Base-by-base conservation (phyloP, 2,113 vertebrate species). In the Cariama cristata region DNA sequence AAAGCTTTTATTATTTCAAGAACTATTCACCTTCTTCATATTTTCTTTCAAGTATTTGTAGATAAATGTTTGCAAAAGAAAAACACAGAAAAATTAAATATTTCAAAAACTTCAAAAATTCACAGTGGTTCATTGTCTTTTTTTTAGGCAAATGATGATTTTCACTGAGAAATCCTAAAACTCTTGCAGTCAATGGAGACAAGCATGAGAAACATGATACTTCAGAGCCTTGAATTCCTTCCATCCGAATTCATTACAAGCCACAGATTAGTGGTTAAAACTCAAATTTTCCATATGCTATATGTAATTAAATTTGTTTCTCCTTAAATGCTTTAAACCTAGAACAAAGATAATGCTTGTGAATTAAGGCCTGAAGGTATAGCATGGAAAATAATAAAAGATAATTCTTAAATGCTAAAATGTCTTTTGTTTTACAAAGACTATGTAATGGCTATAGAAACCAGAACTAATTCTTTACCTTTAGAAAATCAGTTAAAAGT, bases 241-340 rank as follows among this genome's bases (percentile, higher is more conserved):
- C 95, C 83, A 68, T 60, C 72, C 83, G 86, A 92, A 93, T 92
- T 79, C 76, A 87, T 83, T 88, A 45, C 56, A 84, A 97, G 42
- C 77, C 72, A 95, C 79, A 83, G 55, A 95, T 93, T 88, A 86
- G 56, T 86, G 86, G 86, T 85, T 96, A 94, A 96, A 86, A 91
- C 49, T 50, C 50, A 60, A 73, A 8, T 97, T 95, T 96, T 95
- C 82, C 82, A 86, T 68, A 85, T 4, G 4, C 53, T 95, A 10
- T 71, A 44, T 77, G 32, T 87, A 97, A 93, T 97, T 96, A 94
- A 58, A 20, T 92, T 95, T 94, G 68, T 94, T 97, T 94, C 74
- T 66, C 32, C 68, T 95, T 93, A 92, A 91, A 96, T 95, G 18
- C 69, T 97, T 96, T 96, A 97, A 94, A 96, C 38, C 58, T 95